phyloP scores from a whole-genome alignment of 2,113 vertebrate species.

The Pelvicachromis taeniatus region DNA sequence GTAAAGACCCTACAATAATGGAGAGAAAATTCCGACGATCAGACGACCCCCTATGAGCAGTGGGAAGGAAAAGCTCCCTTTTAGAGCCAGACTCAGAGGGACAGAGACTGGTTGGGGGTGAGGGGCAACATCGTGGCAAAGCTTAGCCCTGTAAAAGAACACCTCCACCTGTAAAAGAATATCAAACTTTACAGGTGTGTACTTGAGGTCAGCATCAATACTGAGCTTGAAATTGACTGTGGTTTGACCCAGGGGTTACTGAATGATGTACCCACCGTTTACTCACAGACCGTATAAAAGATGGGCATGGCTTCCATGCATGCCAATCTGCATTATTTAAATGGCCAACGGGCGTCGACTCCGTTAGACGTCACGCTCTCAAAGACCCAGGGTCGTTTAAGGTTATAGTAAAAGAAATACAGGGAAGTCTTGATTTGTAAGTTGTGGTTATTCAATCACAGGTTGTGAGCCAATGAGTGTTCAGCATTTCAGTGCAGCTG shows the following conservation, averaged over 20 bases:
- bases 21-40: too few relatives aligned
- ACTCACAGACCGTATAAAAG: neutral
- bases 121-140: too few relatives aligned
- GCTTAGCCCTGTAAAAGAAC: too few relatives aligned
- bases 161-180: neutral
- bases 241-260: neutral
- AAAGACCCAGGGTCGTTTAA: neutral
- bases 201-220: neutral
- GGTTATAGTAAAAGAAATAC: neutral
- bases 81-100: too few relatives aligned
- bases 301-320: neutral
- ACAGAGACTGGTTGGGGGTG: too few relatives aligned
- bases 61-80: too few relatives aligned
- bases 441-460: neutral
- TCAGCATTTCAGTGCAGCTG: neutral
- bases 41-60: too few relatives aligned
- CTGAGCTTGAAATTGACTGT: neutral
- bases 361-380: neutral
- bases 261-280: accelerated
- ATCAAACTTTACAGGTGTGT: neutral
- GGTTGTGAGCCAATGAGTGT: neutral
- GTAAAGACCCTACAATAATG: too few relatives aligned
- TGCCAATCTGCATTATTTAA: neutral
- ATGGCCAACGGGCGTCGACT: neutral
- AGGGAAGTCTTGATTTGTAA: neutral